Evolutionary conservation across 92 coral and sea anemone genomes (phyloP), one percentile per base, ranked within the genome.

Genomic region (Montipora capitata): DNA sequence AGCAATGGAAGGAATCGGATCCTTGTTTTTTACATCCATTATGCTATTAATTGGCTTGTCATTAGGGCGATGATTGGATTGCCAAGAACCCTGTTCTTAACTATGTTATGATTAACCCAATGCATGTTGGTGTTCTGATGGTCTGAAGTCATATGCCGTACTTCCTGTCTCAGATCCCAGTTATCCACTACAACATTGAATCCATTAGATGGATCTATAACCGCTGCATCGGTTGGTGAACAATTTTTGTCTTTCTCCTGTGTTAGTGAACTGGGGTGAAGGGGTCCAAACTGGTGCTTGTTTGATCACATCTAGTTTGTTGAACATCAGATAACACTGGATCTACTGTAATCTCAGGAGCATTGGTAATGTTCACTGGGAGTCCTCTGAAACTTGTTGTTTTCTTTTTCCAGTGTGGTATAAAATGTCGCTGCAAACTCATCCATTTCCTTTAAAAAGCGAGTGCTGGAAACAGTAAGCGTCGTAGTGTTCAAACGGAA

Each of bases 131-230:
- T 80, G 59, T 80, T 80, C 62, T 80, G 85, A 65, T 80, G 70
- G 7, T 80, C 85, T 17, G 66, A 43, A 7, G 85, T 80, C 85
- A 80, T 80, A 58, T 80, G 74, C 61, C 76, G 54, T 7, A 58
- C 76, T 43, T 41, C 74, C 41, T 80, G 85, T 11, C 39, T 44
- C 13, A 80, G 41, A 64, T 80, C 85, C 51, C 70, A 80, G 76
- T 80, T 80, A 59, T 80, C 85, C n/a, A 80, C 72, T 10, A 80
- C 85, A 80, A 80, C 74, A 68, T 11, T 39, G 74, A 68, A 68
- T 68, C 74, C 74, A 68, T 68, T 68, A 41, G 74, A 35, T 35
- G 74, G 74, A 68, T 68, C 15, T 68, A 68, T 68, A 35, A 38
- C 45, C 9, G 35, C 72, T 67, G 72, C 74, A 11, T 68, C 74